Evolutionary conservation across 2,888 invertebrate species (phyloP), one percentile per base, ranked within the genome.

Genomic region (Monoplex corrugatus): DNA sequence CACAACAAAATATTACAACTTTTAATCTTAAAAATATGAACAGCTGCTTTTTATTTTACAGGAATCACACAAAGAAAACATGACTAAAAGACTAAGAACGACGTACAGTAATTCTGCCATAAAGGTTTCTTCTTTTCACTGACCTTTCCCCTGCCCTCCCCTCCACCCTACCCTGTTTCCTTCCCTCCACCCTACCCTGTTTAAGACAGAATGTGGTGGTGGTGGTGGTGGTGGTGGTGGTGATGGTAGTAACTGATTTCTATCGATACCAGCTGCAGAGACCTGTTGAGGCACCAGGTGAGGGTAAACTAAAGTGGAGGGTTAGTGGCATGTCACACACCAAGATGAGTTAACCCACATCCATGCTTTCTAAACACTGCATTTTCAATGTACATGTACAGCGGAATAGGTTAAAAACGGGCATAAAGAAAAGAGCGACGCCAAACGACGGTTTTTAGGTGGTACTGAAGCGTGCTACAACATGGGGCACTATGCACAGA

Each of bases 381-480:
- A 28, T 16, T 68, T 23, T 68, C 63, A 28, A 23, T 68, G 13
- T 32, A n/a, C n/a, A n/a, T 72, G 2, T 13, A 72, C 2, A 32
- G 23, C 32, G 35, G 72, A 72, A 5, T 8, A 35, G 72, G 35
- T 72, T 38, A 72, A 35, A 68, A 16, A 68, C 28, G 63, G 6
- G 23, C 6, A 6, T 16, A 6, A 23, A 68, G 28, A 23, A 28
- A 23, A 68, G 28, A 68, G 63, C 63, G 6, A 5, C 5, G 5
- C 23, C 35, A 72, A 72, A 32, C 38, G 35, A 68, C 63, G 3
- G 63, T 32, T 28, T 40, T 44, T 2, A 44, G 82, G 44, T 44
- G 82, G 32, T 45, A 45, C 45, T 38, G 83, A 86, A 87, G 44
- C 40, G 40, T 89, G 88, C 91, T 75, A 89, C 89, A 89, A 87